phyloP scores from a whole-genome alignment of 2,797 vertebrate genomes.

The Melanotaenia parkinsoni region DNA sequence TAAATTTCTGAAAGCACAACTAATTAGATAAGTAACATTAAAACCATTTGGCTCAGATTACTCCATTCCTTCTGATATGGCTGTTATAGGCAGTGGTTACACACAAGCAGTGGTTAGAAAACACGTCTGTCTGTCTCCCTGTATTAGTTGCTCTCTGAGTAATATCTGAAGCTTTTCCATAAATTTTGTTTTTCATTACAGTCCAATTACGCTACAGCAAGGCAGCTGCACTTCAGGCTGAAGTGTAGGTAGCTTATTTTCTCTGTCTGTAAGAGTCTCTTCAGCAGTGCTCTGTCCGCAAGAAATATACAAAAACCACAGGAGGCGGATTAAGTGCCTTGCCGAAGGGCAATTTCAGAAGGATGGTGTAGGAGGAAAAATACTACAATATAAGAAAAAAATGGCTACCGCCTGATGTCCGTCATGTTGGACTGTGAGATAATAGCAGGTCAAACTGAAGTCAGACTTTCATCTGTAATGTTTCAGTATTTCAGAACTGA shows the following conservation, averaged over 20 bases:
- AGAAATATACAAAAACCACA: slow-evolving; percentile 32
- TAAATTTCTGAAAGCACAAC: slow-evolving; percentile 21
- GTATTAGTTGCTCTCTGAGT: slow-evolving; percentile 24
- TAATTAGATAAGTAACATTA: slow-evolving; percentile 41
- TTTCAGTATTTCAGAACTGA: slow-evolving; percentile 9
- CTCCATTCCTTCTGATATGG: slow-evolving; percentile 13
- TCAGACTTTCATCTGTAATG: slow-evolving; percentile 11
- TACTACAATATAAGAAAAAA: slow-evolving; percentile 14
- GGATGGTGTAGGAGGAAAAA: slow-evolving; percentile 8
- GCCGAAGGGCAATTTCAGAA: slow-evolving; percentile 18
- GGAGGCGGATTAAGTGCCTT: slow-evolving; percentile 33
- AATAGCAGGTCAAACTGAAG: slow-evolving; percentile 21
- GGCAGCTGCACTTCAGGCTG: slow-evolving; percentile 18
- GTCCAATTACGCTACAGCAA: slow-evolving; percentile 27
- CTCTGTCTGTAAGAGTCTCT: slow-evolving; percentile 28
- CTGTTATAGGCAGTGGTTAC: background rate
- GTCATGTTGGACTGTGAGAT: slow-evolving; percentile 19
- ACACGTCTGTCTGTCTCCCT: slow-evolving; percentile 6
- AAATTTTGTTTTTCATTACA: slow-evolving; percentile 33
- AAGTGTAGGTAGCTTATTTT: slow-evolving; percentile 5
- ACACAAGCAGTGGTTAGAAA: slow-evolving; percentile 22
- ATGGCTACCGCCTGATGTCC: slow-evolving; percentile 30
- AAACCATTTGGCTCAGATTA: slow-evolving; percentile 31
- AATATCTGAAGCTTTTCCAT: slow-evolving; percentile 23
- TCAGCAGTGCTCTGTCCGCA: slow-evolving; percentile 17